A percentile compares a stretch with the other conserved stretches of the same genome.
Evolutionary conservation across 2,113 vertebrate species (phyloP).

Genomic region (Falco punctatus): DNA sequence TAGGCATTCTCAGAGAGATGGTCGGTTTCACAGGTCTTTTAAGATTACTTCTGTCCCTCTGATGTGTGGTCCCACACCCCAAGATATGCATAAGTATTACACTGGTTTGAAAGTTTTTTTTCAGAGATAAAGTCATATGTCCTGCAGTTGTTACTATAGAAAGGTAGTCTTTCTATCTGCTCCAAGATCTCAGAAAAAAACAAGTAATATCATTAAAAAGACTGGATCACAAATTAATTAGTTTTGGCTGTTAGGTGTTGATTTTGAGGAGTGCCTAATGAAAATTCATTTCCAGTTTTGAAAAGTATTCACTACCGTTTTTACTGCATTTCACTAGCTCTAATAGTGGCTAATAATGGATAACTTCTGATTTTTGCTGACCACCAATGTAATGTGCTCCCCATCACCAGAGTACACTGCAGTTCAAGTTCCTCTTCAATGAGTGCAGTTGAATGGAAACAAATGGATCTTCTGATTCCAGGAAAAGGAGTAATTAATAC

Average conservation of each 20-base stretch:
- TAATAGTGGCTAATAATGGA: neutral
- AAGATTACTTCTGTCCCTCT: neutral
- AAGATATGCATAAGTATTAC: neutral
- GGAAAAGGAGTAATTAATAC: neutral
- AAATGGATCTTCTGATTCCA: neutral
- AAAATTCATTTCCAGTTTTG: neutral
- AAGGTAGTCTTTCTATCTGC: neutral
- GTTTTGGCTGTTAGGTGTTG: neutral
- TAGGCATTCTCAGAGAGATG: neutral
- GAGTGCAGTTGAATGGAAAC: neutral
- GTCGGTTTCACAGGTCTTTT: neutral
- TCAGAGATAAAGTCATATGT: neutral
- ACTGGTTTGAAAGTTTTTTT: neutral
- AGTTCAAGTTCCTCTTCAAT: neutral
- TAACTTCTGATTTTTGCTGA: neutral
- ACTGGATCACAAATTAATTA: neutral
- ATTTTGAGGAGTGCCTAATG: neutral
- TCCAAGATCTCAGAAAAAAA: neutral
- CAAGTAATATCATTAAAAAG: neutral
- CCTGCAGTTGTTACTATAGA: neutral
- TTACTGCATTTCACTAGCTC: neutral
- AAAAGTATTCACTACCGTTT: neutral
- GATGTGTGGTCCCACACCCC: accelerated
- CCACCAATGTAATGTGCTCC: accelerated
- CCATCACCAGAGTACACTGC: accelerated